A percentile compares a stretch with the other conserved stretches of the same genome.
phyloP scores from a whole-genome alignment of 2,113 vertebrate genomes.

The Eidolon helvum region DNA sequence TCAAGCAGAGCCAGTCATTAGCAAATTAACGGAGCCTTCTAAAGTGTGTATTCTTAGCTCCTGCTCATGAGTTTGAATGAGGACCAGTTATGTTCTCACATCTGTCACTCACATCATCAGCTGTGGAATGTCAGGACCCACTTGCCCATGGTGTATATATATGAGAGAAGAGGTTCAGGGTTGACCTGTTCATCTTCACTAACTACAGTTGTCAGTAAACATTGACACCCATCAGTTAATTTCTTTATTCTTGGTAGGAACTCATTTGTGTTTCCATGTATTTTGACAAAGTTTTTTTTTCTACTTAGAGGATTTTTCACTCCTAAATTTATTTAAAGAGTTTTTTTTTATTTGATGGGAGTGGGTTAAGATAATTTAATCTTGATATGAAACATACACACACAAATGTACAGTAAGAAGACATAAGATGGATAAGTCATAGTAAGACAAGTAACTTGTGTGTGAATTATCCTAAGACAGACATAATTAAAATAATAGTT shows the following conservation, averaged over 20 bases:
- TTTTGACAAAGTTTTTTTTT: neutral
- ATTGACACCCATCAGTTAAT: neutral
- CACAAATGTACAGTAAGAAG: neutral
- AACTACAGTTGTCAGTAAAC: neutral
- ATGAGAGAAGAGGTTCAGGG: neutral
- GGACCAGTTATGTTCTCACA: conserved; percentile 46
- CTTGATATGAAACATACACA: neutral
- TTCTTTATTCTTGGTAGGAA: neutral
- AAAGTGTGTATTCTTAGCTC: conserved; percentile 44
- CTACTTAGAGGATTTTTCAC: neutral
- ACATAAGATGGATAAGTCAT: neutral
- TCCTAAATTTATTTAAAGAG: neutral
- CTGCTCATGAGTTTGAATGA: conserved; percentile 53
- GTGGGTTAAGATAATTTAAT: too few relatives aligned
- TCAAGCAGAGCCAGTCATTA: conserved; percentile 52
- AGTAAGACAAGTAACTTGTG: neutral
- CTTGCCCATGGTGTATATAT: neutral
- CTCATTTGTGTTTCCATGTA: neutral
- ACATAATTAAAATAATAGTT: neutral
- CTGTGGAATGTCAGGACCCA: neutral
- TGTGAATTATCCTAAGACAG: neutral
- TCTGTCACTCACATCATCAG: conserved; percentile 37
- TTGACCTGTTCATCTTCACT: neutral
- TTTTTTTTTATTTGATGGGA: neutral
- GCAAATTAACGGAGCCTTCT: conserved; percentile 51